Base-by-base conservation (phyloP, 2,888 invertebrate genomes). In the Anticlea derivata region DNA sequence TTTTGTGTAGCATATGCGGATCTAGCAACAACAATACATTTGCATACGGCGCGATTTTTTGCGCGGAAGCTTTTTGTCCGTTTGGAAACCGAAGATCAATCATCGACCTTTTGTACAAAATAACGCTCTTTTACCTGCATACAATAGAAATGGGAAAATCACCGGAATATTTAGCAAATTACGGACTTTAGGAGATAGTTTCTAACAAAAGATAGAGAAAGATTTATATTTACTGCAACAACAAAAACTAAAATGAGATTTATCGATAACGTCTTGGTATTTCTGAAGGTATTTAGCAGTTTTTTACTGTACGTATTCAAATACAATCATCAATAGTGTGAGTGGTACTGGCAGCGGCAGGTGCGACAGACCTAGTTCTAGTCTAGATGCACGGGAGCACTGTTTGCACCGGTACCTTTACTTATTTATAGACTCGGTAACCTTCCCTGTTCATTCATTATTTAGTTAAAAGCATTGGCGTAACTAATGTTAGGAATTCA, bases 11-110 rank as follows among this genome's bases (percentile, higher is more conserved):
- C 6, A 4, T 2, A 7, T 11, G n/a, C 12, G 11, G 33, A 5
- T 40, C 31, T 48, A n/a, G 20, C 37, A 17, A 35, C 22, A 55
- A 61, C 60, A 68, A 68, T 61, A 58, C 55, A 70, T 73, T 73
- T 73, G 73, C 73, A 73, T 73, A 71, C 68, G 59, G 47, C 49
- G 49, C 45, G 33, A 58, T 63, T 71, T 70, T 74, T 71, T 71
- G 70, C 60, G 58, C 61, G 61, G 51, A 68, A 62, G 53, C 61
- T 71, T 72, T 70, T 71, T 71, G 68, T 66, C 17, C 41, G 31
- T 48, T 60, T 52, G 35, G 46, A 52, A 62, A 53, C 50, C 60
- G 55, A 57, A 59, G 57, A 69, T 69, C 70, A 61, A 69, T 73
- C 68, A 66, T 61, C 41, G 50, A 55, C 38, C 68, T 50, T 60